Percentiles rank a stretch among this genome's conserved stretches.
Conservation (phyloP, 2,113 vertebrate genomes). For the Catagonus wagneri region DNA sequence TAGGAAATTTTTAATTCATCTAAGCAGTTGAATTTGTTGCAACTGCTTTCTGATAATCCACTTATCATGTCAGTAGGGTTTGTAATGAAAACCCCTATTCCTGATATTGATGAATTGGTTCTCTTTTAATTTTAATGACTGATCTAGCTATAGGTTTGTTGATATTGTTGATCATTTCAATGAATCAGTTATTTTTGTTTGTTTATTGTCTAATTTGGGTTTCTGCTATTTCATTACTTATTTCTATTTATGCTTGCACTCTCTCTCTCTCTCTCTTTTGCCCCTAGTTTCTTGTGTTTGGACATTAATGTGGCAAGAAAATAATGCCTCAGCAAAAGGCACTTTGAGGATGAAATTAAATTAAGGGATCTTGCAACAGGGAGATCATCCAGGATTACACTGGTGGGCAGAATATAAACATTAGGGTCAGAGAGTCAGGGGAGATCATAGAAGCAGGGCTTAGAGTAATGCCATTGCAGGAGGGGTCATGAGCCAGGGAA, state of each 20-base stretch:
- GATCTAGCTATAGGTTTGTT: neutral
- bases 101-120: neutral
- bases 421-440: neutral
- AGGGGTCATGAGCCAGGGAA: neutral
- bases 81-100: neutral
- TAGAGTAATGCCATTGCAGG: neutral
- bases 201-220: neutral
- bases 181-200: neutral
- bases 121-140: neutral
- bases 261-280: neutral
- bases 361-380: neutral
- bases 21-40: neutral
- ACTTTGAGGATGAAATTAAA: neutral
- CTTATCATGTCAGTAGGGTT: neutral
- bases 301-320: neutral
- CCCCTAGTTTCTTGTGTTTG: neutral
- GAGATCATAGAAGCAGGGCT: neutral
- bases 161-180: neutral
- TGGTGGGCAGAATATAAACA: neutral
- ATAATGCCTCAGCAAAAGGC: neutral
- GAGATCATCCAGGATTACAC: neutral
- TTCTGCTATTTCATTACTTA: neutral
- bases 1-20: neutral
- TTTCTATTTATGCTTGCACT: neutral
- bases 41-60: neutral